Base-by-base conservation (phyloP, 2,797 vertebrate genomes). In the Crocidura indochinensis region DNA sequence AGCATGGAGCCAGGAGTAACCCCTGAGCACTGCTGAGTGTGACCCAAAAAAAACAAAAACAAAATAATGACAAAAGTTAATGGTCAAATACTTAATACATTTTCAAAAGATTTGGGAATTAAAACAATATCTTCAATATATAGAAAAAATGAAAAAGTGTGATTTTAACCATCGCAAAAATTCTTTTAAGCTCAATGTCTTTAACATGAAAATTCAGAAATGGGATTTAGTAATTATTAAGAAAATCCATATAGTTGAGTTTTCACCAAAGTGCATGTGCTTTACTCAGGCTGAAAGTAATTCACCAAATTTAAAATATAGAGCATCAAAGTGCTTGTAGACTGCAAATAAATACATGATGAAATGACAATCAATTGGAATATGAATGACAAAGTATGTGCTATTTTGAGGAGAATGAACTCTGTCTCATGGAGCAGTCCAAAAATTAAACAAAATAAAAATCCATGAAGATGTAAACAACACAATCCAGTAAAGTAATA, bases 121-220 rank as follows among this genome's bases (percentile, higher is more conserved):
- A 85, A 78, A 76, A 87, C 26, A 75, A 47, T 14, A 86, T 77
- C 8, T 80, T 79, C 87, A 82, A 85, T 90, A 90, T 82, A 60
- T 95, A 29, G 26, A 93, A 91, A 73, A 84, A 91, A 77, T 27
- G 12, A 6, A 44, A 81, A 68, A 62, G 67, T 15, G 76, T 91
- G 10, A 19, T 56, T 83, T 38, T 7, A 80, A 0, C 12, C 6
- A 24, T 51, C 87, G 82, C 12, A 29, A 84, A 11, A 27, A 89
- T 89, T 1, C 53, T 27, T 81, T 67, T 12, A 51, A 19, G 79
- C 68, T 87, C 82, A 87, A 92, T 68, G 71, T 68, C 3, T 49
- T 19, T 80, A 12, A 87, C 92, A 79, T 84, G 49, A 93, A 94
- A 94, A 87, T 88, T 8, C 15, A 93, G 68, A 22, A 80, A 75